Conservation (phyloP, 2,888 invertebrate species). For the Melanostoma scalare region DNA sequence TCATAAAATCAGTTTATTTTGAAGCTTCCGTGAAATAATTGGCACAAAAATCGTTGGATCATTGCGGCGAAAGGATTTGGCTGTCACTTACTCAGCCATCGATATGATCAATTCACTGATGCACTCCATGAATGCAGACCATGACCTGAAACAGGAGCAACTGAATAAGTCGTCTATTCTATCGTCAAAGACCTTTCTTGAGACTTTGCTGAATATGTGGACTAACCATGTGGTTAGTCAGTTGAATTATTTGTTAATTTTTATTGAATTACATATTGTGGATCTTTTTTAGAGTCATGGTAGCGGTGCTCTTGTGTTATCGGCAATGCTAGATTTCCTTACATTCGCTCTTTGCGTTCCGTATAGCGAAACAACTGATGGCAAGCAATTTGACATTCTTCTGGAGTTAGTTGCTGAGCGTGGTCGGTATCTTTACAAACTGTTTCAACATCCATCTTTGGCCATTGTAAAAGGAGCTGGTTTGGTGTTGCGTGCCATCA, state of each 20-base stretch:
- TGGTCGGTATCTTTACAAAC: slow-evolving; percentile 94
- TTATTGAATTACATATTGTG: neutral
- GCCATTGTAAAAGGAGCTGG: slow-evolving; percentile 99
- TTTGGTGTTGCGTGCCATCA: slow-evolving; percentile 97
- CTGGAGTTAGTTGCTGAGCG: slow-evolving; percentile 96
- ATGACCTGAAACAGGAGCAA: slow-evolving; percentile 98
- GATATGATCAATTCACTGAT: slow-evolving; percentile 98
- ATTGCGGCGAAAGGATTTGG: slow-evolving; percentile 92
- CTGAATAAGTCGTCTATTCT: slow-evolving; percentile 98
- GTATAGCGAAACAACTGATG: slow-evolving; percentile 99
- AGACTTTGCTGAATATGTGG: slow-evolving; percentile 97
- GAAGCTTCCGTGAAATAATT: slow-evolving; percentile 95
- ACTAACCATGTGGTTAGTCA: slow-evolving; percentile 93
- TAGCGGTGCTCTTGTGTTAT: slow-evolving; percentile 97
- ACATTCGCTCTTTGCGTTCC: slow-evolving; percentile 99
- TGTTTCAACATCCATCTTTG: slow-evolving; percentile 94
- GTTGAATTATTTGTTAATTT: neutral
- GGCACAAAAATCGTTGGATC: slow-evolving; percentile 96
- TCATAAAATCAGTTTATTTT: slow-evolving; percentile 62
- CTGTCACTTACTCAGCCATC: slow-evolving; percentile 96
- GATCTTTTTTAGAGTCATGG: slow-evolving; percentile 88
- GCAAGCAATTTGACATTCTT: slow-evolving; percentile 95
- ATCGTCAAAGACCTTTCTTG: slow-evolving; percentile 94
- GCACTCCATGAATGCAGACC: slow-evolving; percentile 99
- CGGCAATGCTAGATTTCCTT: slow-evolving; percentile 98